Conservation (phyloP, 2,888 invertebrate species). For the Parthenolecanium corni region DNA sequence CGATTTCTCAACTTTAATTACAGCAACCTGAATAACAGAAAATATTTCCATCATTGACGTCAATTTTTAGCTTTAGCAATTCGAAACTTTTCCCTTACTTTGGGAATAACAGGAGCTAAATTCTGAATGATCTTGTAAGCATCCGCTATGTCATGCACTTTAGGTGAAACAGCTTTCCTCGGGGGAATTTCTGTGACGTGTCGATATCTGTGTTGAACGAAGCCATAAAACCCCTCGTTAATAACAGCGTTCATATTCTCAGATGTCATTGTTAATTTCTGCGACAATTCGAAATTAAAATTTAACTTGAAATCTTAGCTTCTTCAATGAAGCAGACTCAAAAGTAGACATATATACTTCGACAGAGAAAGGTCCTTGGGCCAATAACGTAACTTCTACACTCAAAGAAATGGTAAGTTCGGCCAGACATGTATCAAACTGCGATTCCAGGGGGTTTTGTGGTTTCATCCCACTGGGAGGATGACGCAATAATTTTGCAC, state of each 20-base stretch:
- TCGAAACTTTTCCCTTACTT: conserved; percentile 44
- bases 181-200: conserved; percentile 31
- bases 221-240: conserved; percentile 43
- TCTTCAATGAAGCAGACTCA: not conserved
- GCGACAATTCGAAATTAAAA: conserved; percentile 4
- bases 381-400: conserved; percentile 64
- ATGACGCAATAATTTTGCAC: conserved; percentile 49
- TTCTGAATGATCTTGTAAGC: conserved; percentile 45
- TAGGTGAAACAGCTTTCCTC: conserved; percentile 18
- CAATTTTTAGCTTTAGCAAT: conserved; percentile 10
- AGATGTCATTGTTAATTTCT: conserved; percentile 41
- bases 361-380: conserved; percentile 71
- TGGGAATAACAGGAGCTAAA: conserved; percentile 66
- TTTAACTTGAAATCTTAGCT: not conserved
- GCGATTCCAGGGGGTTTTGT: conserved; percentile 19
- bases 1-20: conserved; percentile 31
- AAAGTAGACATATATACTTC: conserved; percentile 44
- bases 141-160: conserved; percentile 38
- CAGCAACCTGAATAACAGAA: conserved; percentile 27
- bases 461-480: conserved; percentile 36
- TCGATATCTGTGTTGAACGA: conserved; percentile 39
- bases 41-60: not conserved
- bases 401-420: conserved; percentile 62
- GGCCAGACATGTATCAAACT: conserved; percentile 50
- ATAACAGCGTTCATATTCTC: conserved; percentile 43